phyloP scores from a whole-genome alignment of 2,888 invertebrate genomes.

The Pinctada fucata region DNA sequence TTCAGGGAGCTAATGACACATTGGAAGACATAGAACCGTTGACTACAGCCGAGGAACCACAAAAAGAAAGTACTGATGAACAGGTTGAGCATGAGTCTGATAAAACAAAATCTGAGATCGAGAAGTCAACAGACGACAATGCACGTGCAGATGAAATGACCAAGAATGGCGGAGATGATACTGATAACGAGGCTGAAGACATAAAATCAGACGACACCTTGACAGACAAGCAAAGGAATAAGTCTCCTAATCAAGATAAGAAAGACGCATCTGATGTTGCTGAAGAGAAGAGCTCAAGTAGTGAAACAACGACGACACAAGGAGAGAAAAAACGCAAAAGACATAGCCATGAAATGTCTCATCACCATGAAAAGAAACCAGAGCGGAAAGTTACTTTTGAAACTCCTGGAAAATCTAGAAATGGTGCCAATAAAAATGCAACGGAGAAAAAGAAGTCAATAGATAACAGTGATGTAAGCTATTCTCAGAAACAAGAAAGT shows the following conservation, averaged over 20 bases:
- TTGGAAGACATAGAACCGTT: slow-evolving; percentile 20
- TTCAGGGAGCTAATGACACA: slow-evolving; percentile 3
- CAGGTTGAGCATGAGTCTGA: slow-evolving; percentile 27
- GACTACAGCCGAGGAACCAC: slow-evolving; percentile 8
- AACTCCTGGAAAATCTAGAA: not conserved
- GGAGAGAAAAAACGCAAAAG: not conserved
- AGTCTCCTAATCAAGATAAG: not conserved
- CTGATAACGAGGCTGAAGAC: slow-evolving; percentile 33
- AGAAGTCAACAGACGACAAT: slow-evolving; percentile 28
- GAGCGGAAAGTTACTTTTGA: not conserved
- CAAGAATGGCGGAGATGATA: slow-evolving; percentile 21
- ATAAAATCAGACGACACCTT: slow-evolving; percentile 23
- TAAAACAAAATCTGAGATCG: slow-evolving; percentile 29
- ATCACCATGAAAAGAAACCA: not conserved
- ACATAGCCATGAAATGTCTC: not conserved
- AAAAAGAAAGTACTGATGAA: slow-evolving; percentile 12
- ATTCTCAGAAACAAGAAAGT: no score
- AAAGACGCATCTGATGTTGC: not conserved
- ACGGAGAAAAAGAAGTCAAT: no score
- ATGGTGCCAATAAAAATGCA: no score
- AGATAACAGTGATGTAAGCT: no score
- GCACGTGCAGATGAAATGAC: slow-evolving; percentile 29
- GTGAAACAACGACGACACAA: not conserved
- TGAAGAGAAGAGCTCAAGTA: not conserved
- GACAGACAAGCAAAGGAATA: slow-evolving; percentile 18